Evolutionary conservation across 2,888 invertebrate genomes (phyloP).

Genomic region (Tenthredo distinguenda): DNA sequence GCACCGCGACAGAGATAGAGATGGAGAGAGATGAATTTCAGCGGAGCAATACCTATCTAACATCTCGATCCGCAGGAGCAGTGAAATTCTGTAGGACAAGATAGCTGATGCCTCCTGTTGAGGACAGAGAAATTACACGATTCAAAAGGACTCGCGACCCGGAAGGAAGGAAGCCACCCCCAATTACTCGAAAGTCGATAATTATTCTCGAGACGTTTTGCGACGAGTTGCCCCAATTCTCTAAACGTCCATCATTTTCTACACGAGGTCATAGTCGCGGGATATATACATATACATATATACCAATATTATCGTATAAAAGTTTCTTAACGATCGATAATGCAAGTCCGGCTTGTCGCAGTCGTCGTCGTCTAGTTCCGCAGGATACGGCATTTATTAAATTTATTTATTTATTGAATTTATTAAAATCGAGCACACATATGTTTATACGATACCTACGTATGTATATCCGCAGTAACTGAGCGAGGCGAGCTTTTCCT

Average conservation of each 20-base stretch:
- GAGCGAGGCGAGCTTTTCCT: not conserved
- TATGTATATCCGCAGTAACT: not conserved
- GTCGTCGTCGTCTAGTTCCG: not conserved
- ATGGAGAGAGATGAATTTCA: not conserved
- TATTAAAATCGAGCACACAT: not conserved
- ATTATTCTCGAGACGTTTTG: constrained; percentile 30
- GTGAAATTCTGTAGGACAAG: constrained; percentile 15
- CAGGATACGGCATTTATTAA: not conserved
- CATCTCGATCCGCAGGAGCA: constrained; percentile 6
- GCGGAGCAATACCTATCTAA: not conserved
- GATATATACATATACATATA: too few relatives aligned
- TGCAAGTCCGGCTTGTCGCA: not conserved
- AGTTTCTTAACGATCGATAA: not conserved
- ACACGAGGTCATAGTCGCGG: not conserved
- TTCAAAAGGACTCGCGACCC: constrained; percentile 13
- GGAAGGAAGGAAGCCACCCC: constrained; percentile 23
- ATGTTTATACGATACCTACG: not conserved
- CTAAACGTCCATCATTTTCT: not conserved
- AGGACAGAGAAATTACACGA: constrained; percentile 19
- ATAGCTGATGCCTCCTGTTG: not conserved
- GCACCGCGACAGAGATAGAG: not conserved
- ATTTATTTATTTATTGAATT: too few relatives aligned
- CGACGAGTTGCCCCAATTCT: constrained; percentile 19
- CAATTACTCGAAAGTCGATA: constrained; percentile 33
- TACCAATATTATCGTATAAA: constrained; percentile 5